Percentiles rank a stretch among this genome's conserved stretches.
These are phyloP conservation scores for Diuraphis noxia DNA, from an alignment of 1,140 invertebrate species.

Conservation along the genomic window DNA sequence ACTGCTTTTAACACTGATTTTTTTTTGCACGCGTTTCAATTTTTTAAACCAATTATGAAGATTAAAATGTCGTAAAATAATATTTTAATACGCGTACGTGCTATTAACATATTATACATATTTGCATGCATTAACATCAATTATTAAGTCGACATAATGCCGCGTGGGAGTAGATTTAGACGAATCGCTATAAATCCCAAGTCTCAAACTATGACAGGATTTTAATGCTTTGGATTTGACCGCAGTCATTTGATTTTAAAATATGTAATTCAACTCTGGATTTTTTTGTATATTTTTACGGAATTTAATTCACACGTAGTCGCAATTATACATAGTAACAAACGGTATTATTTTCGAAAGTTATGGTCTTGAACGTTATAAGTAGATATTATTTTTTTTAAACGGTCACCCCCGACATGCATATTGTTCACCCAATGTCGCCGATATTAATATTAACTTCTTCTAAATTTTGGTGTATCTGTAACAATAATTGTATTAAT, in stretches of 20 bases:
- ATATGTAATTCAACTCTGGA: not conserved
- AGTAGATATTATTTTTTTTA: not conserved
- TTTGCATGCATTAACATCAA: not conserved
- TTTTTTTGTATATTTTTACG: not conserved
- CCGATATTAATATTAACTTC: not conserved
- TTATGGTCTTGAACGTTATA: not conserved
- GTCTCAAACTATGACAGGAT: not conserved
- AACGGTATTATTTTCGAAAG: not conserved
- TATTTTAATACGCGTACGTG: not conserved
- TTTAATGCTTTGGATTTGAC: not conserved
- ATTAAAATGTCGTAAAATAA: not conserved
- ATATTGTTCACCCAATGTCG: not conserved
- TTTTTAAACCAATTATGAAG: not conserved
- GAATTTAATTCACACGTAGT: not conserved
- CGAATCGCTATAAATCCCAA: not conserved
- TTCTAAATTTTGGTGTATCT: not conserved
- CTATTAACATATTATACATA: not conserved
- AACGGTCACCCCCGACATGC: not conserved
- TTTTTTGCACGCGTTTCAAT: not conserved
- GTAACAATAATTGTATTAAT: not conserved
- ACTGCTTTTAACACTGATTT: not conserved
- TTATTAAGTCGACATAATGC: no score
- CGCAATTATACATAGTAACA: not conserved
- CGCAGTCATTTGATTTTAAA: not conserved
- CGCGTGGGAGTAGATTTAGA: not conserved